Base-by-base conservation (phyloP, 2,113 vertebrate species). In the Tupaia tana region DNA sequence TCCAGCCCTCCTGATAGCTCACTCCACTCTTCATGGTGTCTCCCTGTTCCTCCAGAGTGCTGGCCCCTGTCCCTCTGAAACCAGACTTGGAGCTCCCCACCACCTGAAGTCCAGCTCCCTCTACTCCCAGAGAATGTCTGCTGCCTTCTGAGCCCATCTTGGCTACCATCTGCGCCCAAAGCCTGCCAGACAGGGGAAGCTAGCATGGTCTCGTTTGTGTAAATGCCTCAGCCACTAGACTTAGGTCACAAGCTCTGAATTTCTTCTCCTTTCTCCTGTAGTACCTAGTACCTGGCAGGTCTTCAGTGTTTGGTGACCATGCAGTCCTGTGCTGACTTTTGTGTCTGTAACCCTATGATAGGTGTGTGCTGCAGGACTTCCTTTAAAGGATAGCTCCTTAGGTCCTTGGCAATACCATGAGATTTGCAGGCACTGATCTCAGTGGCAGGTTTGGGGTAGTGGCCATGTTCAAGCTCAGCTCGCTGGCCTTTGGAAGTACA, bases 401-500 rank as follows among this genome's bases (percentile, higher is more conserved):
- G 61, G 79, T 74, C 71, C 11, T 69, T 70, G 63, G 34, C 75
- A 75, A 15, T 66, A 69, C 25, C 18, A 74, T 71, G 22, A 10
- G 66, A 18, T 64, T 89, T 89, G 31, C n/a, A 83, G 80, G 83
- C 29, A 59, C 75, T n/a, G 90, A 70, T 64, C 34, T 20, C 20
- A 89, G 83, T 66, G 34, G 16, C 71, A 56, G 63, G 4, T 16
- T 24, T 7, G 19, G 89, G 79, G 9, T 15, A 73, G 69, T n/a
- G 80, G 14, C 82, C 86, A 20, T 90, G 58, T 27, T 64, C 24
- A 67, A 70, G 75, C 59, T 63, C 69, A 69, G 64, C 64, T 4
- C 13, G 5, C 43, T 34, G 12, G 43, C 24, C 15, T n/a, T 83
- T 95, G 90, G 77, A 97, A 92, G 78, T 27, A 94, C 22, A 58